Percentiles rank a stretch among this genome's conserved stretches.
Conservation (phyloP, 2,113 vertebrate genomes). For the Martes martes region DNA sequence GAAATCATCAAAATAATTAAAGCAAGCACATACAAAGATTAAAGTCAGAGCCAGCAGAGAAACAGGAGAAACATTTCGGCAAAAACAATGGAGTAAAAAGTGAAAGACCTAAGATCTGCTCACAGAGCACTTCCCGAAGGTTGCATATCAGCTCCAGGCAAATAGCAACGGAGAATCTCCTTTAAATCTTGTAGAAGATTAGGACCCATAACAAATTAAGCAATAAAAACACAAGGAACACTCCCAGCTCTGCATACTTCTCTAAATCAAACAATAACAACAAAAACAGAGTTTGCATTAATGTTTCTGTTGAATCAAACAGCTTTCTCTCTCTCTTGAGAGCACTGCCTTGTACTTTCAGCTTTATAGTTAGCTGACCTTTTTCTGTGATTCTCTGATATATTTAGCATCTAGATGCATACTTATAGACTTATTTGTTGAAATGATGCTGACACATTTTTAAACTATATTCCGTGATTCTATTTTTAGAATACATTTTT, state of each 20-base stretch:
- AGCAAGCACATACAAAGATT: neutral
- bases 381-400: neutral
- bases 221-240: conserved; percentile 26
- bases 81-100: neutral
- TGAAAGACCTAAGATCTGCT: neutral
- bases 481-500: neutral
- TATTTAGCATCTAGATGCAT: neutral
- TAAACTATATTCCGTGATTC: neutral
- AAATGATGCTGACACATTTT: neutral
- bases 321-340: neutral
- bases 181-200: conserved; percentile 38
- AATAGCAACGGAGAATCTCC: conserved; percentile 29
- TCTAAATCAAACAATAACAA: conserved; percentile 27
- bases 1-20: conserved; percentile 56
- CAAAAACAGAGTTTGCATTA: neutral
- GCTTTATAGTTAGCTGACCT: neutral
- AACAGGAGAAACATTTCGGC: neutral
- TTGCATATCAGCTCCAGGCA: conserved; percentile 9
- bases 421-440: neutral
- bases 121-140: neutral
- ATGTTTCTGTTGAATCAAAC: neutral
- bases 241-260: neutral
- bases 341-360: neutral
- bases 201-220: conserved; percentile 32
- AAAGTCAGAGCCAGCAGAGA: neutral